Percentiles rank a stretch among this genome's conserved stretches.
phyloP scores from a whole-genome alignment of 2,888 invertebrate genomes.

The Hydriomena furcata region DNA sequence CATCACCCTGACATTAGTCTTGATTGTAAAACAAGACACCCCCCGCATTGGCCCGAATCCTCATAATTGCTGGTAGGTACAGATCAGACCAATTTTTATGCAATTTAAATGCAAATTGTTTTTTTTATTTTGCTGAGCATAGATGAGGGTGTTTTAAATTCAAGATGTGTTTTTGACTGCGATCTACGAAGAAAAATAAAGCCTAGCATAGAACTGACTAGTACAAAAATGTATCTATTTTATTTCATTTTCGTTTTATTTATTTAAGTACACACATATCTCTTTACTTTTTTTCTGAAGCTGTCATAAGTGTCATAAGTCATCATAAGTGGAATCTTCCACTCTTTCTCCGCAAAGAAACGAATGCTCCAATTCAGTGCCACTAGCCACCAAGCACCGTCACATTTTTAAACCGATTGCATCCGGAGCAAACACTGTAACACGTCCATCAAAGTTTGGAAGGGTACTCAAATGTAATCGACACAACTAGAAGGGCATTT shows the following conservation, averaged over 20 bases:
- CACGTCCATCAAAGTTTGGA: constrained; percentile 78
- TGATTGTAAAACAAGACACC: constrained; percentile 61
- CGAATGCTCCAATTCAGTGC: constrained; percentile 10
- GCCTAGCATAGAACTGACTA: too few species aligned
- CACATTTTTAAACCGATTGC: constrained; percentile 50
- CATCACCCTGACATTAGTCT: constrained; percentile 49
- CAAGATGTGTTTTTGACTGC: neutral
- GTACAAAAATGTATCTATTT: too few species aligned
- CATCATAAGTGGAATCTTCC: constrained; percentile 24
- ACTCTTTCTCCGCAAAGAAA: constrained; percentile 26
- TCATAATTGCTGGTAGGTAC: constrained; percentile 61
- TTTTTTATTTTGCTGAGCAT: constrained; percentile 28
- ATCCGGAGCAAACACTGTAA: constrained; percentile 62
- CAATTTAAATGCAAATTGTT: constrained; percentile 73
- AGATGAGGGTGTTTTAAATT: constrained; percentile 15
- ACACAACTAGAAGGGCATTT: constrained; percentile 79
- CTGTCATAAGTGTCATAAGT: too few species aligned
- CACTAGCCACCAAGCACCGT: constrained; percentile 21
- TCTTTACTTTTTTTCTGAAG: too few species aligned
- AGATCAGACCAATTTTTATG: constrained; percentile 61
- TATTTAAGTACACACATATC: too few species aligned
- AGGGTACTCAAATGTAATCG: constrained; percentile 74
- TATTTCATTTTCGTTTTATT: too few species aligned
- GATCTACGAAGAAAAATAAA: too few species aligned
- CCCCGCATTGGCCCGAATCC: constrained; percentile 43